Conservation (phyloP, 2,113 vertebrate genomes). For the Climacteris rufus region DNA sequence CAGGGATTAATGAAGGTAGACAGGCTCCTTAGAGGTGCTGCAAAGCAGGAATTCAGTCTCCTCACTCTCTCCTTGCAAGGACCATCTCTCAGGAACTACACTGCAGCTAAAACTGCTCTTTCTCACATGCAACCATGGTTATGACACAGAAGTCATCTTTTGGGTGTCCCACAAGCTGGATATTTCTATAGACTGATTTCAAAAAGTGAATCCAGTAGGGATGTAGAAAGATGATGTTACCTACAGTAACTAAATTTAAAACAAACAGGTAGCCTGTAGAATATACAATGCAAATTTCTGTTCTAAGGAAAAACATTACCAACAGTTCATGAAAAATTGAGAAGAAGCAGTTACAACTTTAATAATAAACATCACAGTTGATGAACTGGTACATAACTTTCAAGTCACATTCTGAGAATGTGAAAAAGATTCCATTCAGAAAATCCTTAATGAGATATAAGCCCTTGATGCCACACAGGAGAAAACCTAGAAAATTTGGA, state of each 20-base stretch:
- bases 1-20: not conserved
- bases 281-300: not conserved
- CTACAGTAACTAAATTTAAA: not conserved
- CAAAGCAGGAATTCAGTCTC: not conserved
- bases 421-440: not conserved
- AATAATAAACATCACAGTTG: not conserved
- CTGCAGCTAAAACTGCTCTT: not conserved
- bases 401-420: not conserved
- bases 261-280: not conserved
- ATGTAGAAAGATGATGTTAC: not conserved
- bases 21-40: not conserved
- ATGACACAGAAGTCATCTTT: fast-evolving
- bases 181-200: not conserved
- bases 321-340: not conserved
- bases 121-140: not conserved
- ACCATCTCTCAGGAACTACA: not conserved
- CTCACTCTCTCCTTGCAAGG: not conserved
- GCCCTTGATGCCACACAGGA: not conserved
- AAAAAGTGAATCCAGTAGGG: not conserved
- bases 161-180: not conserved
- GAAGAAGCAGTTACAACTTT: not conserved
- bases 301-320: not conserved
- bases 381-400: not conserved
- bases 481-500: not conserved
- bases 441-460: constrained; percentile 1